These are phyloP conservation scores for Mimumesa dahlbomi DNA, from an alignment of 2,888 invertebrate species.

Conservation along the genomic window DNA sequence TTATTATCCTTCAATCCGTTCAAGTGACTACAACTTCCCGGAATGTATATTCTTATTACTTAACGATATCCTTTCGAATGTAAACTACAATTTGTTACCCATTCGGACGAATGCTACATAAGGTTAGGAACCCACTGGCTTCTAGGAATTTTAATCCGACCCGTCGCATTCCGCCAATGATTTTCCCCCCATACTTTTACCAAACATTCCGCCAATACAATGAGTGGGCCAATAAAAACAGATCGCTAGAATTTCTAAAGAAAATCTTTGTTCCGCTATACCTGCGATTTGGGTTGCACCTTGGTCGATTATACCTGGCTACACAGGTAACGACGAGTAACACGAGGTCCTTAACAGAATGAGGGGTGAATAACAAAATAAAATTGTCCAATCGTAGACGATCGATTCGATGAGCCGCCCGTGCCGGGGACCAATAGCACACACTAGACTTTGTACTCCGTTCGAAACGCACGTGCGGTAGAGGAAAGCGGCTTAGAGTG, in stretches of 20 bases:
- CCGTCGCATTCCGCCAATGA: background rate
- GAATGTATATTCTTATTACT: too few relatives aligned
- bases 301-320: too few relatives aligned
- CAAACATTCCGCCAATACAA: too few relatives aligned
- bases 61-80: background rate
- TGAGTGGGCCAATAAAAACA: too few relatives aligned
- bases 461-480: constrained; percentile 73
- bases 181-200: too few relatives aligned
- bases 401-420: background rate
- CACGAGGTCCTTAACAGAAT: background rate
- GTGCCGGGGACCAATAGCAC: constrained; percentile 31
- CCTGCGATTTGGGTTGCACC: background rate
- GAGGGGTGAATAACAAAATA: constrained; percentile 30
- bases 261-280: constrained; percentile 15
- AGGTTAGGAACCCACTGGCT: constrained; percentile 34
- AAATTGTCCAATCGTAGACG: constrained; percentile 8
- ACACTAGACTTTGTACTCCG: constrained; percentile 66
- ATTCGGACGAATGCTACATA: constrained; percentile 27
- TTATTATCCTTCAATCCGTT: too few relatives aligned
- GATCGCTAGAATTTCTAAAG: constrained; percentile 16
- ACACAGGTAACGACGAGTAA: constrained; percentile 32
- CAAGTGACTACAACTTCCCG: too few relatives aligned
- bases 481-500: constrained; percentile 57
- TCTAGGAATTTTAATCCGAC: constrained; percentile 38
- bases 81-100: constrained; percentile 6